Evolutionary conservation across 1,140 invertebrate species (phyloP).

Genomic region (Lasioglossum albipes): DNA sequence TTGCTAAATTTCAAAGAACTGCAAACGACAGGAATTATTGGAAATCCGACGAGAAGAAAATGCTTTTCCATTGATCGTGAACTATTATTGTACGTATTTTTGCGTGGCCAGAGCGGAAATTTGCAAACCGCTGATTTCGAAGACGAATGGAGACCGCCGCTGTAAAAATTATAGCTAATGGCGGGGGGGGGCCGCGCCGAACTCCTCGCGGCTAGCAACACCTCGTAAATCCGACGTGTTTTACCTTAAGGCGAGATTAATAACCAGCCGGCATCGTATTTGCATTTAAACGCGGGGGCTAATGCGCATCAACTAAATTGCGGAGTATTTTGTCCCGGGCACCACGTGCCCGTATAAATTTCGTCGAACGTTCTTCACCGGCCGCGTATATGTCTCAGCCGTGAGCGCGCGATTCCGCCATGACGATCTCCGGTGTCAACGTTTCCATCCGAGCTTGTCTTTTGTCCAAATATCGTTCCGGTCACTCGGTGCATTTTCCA

Average conservation of each 20-base stretch:
- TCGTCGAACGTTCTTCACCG: slow-evolving; percentile 36
- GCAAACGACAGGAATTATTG: too few relatives aligned
- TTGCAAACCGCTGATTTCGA: too few relatives aligned
- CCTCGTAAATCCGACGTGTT: slow-evolving; percentile 26
- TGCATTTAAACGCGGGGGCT: slow-evolving; percentile 40
- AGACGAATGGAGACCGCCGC: too few relatives aligned
- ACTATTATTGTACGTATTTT: too few relatives aligned
- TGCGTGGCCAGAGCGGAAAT: not conserved
- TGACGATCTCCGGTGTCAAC: not conserved
- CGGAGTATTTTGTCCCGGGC: slow-evolving; percentile 43
- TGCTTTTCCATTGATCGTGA: too few relatives aligned
- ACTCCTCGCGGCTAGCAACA: not conserved
- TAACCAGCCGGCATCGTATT: slow-evolving; percentile 22
- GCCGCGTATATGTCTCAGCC: not conserved
- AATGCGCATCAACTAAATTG: slow-evolving; percentile 43
- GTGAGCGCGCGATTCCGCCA: slow-evolving; percentile 10
- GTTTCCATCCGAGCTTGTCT: not conserved
- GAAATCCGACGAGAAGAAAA: too few relatives aligned
- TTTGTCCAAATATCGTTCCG: too few relatives aligned
- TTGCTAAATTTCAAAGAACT: too few relatives aligned
- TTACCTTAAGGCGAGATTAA: slow-evolving; percentile 38
- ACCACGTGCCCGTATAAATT: slow-evolving; percentile 54
- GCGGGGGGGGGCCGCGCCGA: not conserved
- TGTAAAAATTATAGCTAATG: not conserved
- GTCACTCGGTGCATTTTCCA: not conserved